These are phyloP conservation scores for Arizona elegans DNA, from an alignment of 2,113 vertebrate genomes.

Conservation along the genomic window DNA sequence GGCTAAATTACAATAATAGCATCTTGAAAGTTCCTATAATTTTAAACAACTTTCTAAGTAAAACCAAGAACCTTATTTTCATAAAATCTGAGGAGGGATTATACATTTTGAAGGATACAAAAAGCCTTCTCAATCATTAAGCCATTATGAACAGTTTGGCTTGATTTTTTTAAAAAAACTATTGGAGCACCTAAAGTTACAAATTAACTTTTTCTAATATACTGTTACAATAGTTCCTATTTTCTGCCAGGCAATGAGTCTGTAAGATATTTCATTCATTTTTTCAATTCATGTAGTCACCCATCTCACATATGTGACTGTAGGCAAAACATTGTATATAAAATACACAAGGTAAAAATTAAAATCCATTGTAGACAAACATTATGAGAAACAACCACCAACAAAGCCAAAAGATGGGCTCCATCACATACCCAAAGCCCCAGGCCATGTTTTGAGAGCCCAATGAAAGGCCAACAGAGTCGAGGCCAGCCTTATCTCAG, in stretches of 20 bases:
- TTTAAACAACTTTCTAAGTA: background rate
- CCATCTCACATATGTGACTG: background rate
- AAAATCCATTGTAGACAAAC: background rate
- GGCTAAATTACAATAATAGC: background rate
- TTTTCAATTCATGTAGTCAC: background rate
- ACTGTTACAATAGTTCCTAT: background rate
- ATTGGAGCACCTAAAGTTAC: background rate
- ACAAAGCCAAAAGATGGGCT: background rate
- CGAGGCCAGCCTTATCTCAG: background rate
- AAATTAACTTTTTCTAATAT: background rate
- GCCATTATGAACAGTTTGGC: background rate
- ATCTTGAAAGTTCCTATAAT: background rate
- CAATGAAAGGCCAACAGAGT: background rate
- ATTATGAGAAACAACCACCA: background rate
- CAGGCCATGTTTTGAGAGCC: background rate
- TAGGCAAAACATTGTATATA: background rate
- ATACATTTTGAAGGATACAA: background rate
- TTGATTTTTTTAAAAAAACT: background rate
- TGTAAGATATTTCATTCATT: background rate
- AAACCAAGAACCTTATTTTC: background rate
- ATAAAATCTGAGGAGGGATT: background rate
- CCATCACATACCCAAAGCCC: background rate
- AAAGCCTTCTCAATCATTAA: background rate
- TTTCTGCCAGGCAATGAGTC: background rate
- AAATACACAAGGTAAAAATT: background rate